Percentiles rank a stretch among this genome's conserved stretches.
These are phyloP conservation scores for Dromas ardeola DNA, from an alignment of 2,113 vertebrate species.

Conservation along the genomic window DNA sequence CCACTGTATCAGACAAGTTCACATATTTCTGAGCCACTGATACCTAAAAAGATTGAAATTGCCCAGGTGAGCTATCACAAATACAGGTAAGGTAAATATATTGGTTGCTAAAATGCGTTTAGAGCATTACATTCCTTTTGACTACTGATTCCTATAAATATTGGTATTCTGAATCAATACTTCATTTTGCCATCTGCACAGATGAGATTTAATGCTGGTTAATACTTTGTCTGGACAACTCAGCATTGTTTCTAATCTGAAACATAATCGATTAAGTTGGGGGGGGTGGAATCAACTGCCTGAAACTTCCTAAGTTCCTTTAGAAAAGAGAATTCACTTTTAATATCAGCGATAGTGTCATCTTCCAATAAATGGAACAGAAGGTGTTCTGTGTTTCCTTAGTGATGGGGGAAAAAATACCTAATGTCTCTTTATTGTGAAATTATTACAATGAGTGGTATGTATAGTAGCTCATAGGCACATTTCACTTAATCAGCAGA, in stretches of 20 bases:
- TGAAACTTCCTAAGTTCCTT: not conserved
- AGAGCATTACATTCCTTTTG: not conserved
- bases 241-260: not conserved
- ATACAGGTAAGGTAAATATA: not conserved
- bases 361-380: not conserved
- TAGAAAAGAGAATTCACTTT: not conserved
- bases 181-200: not conserved
- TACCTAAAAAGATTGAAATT: slow-evolving; percentile 58
- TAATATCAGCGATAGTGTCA: not conserved
- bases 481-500: slow-evolving; percentile 71
- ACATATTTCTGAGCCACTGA: slow-evolving; percentile 44
- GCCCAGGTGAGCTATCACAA: slow-evolving; percentile 39
- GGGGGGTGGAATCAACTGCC: fast-evolving
- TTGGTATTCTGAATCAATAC: not conserved
- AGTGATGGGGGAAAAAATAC: not conserved
- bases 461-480: slow-evolving; percentile 48
- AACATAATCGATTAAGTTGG: not conserved
- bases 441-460: slow-evolving; percentile 11
- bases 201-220: not conserved
- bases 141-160: not conserved
- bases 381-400: not conserved
- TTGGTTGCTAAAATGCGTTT: not conserved
- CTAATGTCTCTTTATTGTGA: not conserved
- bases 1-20: slow-evolving; percentile 66
- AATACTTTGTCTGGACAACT: slow-evolving; percentile 23